phyloP scores from a whole-genome alignment of 2,113 vertebrate genomes.

The Phalacrocorax brasilianus region DNA sequence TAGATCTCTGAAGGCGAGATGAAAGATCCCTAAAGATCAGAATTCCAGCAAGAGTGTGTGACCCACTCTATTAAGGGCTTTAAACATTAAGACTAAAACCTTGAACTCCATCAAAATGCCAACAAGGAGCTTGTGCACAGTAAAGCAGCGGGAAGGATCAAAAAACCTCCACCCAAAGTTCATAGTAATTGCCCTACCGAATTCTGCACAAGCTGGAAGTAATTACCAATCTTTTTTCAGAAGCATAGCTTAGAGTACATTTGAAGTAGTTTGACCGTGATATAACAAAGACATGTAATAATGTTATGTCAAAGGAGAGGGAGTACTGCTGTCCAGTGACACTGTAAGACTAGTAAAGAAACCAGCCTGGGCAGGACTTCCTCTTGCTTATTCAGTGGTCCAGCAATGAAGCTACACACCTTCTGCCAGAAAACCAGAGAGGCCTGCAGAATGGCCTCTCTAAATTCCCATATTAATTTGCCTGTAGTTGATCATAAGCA shows the following conservation, averaged over 20 bases:
- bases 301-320: not conserved
- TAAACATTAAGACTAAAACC: not conserved
- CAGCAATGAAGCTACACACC: not conserved
- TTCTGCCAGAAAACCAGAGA: fast-evolving
- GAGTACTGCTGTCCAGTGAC: not conserved
- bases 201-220: not conserved
- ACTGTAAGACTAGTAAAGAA: not conserved
- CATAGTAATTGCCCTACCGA: not conserved
- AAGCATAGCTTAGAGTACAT: not conserved
- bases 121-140: not conserved
- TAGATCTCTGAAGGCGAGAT: not conserved
- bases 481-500: not conserved
- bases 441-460: not conserved
- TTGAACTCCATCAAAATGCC: constrained; percentile 39
- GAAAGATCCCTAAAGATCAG: constrained; percentile 55
- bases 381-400: not conserved
- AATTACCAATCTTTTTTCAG: not conserved
- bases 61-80: constrained; percentile 43
- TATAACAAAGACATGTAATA: not conserved
- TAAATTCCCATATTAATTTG: not conserved
- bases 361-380: not conserved
- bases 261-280: not conserved
- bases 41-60: constrained; percentile 14
- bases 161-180: not conserved
- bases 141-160: not conserved